A percentile compares a stretch with the other conserved stretches of the same genome.
These are phyloP conservation scores for Cyclopterus lumpus DNA, from an alignment of 2,797 vertebrate species.

Conservation along the genomic window DNA sequence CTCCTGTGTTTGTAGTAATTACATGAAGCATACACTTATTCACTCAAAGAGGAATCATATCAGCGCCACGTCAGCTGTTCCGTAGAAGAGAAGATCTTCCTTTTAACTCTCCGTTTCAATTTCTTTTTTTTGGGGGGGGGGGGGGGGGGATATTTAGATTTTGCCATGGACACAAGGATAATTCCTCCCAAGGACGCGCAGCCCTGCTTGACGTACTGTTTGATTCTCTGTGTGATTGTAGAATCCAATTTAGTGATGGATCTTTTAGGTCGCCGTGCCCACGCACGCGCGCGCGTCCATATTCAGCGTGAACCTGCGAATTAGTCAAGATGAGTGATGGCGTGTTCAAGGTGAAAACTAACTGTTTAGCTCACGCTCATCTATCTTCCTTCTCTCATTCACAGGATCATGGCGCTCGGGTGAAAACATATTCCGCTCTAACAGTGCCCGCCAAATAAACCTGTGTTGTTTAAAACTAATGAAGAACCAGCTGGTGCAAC, in stretches of 20 bases:
- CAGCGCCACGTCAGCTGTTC: conserved; percentile 14
- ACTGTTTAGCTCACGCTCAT: conserved; percentile 70
- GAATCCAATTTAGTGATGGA: conserved; percentile 54
- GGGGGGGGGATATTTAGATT: conserved; percentile 31
- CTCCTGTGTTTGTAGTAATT: conserved; percentile 43
- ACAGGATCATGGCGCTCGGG: conserved; percentile 36
- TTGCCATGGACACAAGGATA: conserved; percentile 6
- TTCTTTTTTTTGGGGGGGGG: no score
- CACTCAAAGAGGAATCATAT: conserved; percentile 39
- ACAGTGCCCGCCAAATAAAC: conserved; percentile 54
- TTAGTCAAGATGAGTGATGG: conserved; percentile 81
- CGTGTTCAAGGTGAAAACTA: conserved; percentile 81
- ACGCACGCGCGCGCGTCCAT: no score
- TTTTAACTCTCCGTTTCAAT: conserved; percentile 17
- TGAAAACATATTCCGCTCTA: conserved; percentile 58
- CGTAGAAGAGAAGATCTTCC: background rate
- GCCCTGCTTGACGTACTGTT: conserved; percentile 18
- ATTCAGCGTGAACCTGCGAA: conserved; percentile 61
- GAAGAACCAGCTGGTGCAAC: conserved; percentile 67
- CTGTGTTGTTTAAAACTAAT: conserved; percentile 69
- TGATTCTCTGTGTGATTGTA: conserved; percentile 6
- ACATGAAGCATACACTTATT: conserved; percentile 37
- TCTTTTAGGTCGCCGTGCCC: conserved; percentile 44
- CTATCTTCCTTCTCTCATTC: conserved; percentile 68
- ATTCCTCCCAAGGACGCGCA: conserved; percentile 18